Conservation (phyloP, 1,140 invertebrate genomes). For the Phocides pigmalion region DNA sequence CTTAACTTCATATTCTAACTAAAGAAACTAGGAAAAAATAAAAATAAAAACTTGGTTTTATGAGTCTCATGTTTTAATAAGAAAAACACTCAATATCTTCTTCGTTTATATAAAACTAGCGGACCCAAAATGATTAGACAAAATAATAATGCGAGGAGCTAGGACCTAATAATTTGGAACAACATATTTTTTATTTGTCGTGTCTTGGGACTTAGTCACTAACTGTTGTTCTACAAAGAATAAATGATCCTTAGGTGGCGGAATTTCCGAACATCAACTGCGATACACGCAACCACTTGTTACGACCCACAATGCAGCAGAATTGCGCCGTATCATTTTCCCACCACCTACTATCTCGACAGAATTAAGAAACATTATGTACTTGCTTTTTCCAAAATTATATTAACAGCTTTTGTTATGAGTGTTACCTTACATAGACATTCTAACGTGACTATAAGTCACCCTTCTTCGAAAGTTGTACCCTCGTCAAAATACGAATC, state of each 20-base stretch:
- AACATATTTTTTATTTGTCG: no score
- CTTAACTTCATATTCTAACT: no score
- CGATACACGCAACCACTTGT: slow-evolving; percentile 46
- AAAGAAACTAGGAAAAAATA: no score
- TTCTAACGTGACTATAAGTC: background rate
- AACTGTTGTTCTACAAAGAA: no score
- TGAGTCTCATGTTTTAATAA: no score
- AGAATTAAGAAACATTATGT: background rate
- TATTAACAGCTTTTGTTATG: background rate
- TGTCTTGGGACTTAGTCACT: no score
- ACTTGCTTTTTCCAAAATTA: background rate
- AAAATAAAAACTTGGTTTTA: no score
- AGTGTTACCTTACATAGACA: background rate
- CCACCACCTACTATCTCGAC: background rate
- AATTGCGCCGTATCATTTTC: background rate
- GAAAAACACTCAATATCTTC: no score
- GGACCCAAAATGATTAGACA: no score
- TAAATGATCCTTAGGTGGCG: slow-evolving; percentile 21
- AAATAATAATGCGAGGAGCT: no score
- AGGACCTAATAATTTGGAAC: no score
- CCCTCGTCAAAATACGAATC: slow-evolving; percentile 24
- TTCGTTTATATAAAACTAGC: no score
- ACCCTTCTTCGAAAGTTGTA: background rate
- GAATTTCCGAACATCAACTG: slow-evolving; percentile 7
- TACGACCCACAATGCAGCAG: slow-evolving; percentile 16